A percentile compares a stretch with the other conserved stretches of the same genome.
These are phyloP conservation scores for Esox masquinongy DNA, from an alignment of 2,797 vertebrate genomes.

Conservation along the genomic window DNA sequence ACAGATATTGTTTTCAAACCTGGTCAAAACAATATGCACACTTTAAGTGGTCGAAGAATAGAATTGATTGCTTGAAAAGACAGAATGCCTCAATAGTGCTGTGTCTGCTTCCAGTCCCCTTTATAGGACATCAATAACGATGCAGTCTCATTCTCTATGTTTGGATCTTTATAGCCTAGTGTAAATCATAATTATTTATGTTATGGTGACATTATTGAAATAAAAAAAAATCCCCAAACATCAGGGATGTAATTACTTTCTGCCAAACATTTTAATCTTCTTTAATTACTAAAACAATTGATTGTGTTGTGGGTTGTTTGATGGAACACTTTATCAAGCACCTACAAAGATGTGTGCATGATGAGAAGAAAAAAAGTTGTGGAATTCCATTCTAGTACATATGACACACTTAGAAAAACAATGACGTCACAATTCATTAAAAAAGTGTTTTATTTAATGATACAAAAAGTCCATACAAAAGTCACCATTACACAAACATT, in stretches of 20 bases:
- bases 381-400: background rate
- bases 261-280: background rate
- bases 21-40: too few relatives aligned
- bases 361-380: background rate
- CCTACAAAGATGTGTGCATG: background rate
- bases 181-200: background rate
- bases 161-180: background rate
- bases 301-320: background rate
- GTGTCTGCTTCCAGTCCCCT: too few relatives aligned
- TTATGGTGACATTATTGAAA: background rate
- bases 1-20: too few relatives aligned
- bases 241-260: background rate
- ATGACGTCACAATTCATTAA: constrained; percentile 49
- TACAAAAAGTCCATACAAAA: constrained; percentile 64
- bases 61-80: too few relatives aligned
- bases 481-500: constrained; percentile 59
- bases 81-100: too few relatives aligned
- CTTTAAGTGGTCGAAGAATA: too few relatives aligned
- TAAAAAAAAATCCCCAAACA: background rate
- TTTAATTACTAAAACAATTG: background rate
- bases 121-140: too few relatives aligned
- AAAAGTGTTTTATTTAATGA: constrained; percentile 69
- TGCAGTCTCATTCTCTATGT: background rate
- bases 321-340: background rate
- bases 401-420: constrained; percentile 25